A percentile compares a stretch with the other conserved stretches of the same genome.
phyloP scores from a whole-genome alignment of 1,140 invertebrate genomes.

The Thereuonema tuberculata region DNA sequence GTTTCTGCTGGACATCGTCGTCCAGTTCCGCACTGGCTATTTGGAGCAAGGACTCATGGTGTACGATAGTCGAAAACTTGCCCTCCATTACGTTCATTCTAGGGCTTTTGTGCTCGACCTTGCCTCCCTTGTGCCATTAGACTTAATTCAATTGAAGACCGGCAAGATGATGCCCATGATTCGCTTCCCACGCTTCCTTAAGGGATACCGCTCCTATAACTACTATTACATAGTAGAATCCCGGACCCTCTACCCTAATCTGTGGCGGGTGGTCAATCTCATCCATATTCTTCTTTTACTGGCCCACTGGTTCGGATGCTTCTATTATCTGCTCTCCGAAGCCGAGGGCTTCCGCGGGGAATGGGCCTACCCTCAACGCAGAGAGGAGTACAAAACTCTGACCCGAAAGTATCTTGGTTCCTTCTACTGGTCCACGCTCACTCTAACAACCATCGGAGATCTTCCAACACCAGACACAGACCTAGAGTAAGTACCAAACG shows the following conservation, averaged over 20 bases:
- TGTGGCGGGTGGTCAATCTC: slow-evolving; percentile 88
- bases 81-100: slow-evolving; percentile 73
- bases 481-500: slow-evolving; percentile 69
- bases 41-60: slow-evolving; percentile 88
- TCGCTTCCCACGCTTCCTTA: slow-evolving; percentile 38
- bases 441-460: slow-evolving; percentile 90
- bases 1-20: slow-evolving; percentile 70
- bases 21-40: slow-evolving; percentile 90
- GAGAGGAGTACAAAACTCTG: slow-evolving; percentile 64
- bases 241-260: slow-evolving; percentile 83
- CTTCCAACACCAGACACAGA: slow-evolving; percentile 87
- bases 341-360: slow-evolving; percentile 78
- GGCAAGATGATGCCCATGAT: slow-evolving; percentile 34
- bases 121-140: slow-evolving; percentile 64
- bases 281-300: slow-evolving; percentile 88
- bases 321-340: slow-evolving; percentile 87
- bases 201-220: slow-evolving; percentile 77
- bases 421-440: slow-evolving; percentile 90
- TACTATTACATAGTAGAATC: slow-evolving; percentile 95
- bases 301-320: slow-evolving; percentile 95
- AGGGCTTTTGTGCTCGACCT: slow-evolving; percentile 75
- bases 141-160: slow-evolving; percentile 65
- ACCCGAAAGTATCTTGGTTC: slow-evolving; percentile 86
- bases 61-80: slow-evolving; percentile 76
- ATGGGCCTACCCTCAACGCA: slow-evolving; percentile 82